Percentiles rank a stretch among this genome's conserved stretches.
These are phyloP conservation scores for Brachionus koreanus DNA, from an alignment of 1,140 invertebrate species.

Conservation along the genomic window DNA sequence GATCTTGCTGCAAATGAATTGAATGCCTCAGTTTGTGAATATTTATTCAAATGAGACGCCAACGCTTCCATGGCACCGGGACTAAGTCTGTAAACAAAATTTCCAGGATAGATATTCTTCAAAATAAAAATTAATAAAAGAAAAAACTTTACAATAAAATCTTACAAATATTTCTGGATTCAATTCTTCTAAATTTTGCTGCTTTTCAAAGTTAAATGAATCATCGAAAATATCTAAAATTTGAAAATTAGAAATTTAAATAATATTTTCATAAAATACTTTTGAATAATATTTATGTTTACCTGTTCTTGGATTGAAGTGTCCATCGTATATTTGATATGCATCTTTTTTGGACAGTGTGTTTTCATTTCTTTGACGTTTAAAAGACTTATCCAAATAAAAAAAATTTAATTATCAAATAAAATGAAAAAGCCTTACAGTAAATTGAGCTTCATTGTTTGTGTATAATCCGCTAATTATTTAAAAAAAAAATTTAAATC, in stretches of 20 bases:
- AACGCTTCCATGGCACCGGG: slow-evolving; percentile 1
- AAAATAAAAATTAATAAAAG: background rate
- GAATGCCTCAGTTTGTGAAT: background rate
- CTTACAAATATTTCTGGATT: slow-evolving; percentile 24
- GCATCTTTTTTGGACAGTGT: background rate
- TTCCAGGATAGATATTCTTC: slow-evolving; percentile 13
- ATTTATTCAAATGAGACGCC: slow-evolving; percentile 21
- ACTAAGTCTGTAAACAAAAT: slow-evolving; percentile 23
- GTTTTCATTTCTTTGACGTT: background rate
- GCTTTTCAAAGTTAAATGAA: background rate
- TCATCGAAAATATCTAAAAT: slow-evolving; percentile 12
- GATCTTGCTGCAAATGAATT: background rate
- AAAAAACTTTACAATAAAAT: background rate
- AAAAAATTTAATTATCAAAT: background rate
- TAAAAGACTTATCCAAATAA: background rate
- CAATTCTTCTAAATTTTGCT: background rate
- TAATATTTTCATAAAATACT: background rate
- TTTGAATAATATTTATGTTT: background rate
- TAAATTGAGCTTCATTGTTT: background rate
- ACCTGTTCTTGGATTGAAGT: background rate
- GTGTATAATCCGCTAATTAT: background rate
- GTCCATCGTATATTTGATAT: background rate
- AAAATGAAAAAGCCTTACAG: background rate
- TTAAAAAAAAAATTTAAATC: background rate
- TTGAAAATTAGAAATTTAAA: background rate